Percentiles rank a stretch among this genome's conserved stretches.
Conservation (phyloP, 2,888 invertebrate genomes). For the Hetaerina titia region DNA sequence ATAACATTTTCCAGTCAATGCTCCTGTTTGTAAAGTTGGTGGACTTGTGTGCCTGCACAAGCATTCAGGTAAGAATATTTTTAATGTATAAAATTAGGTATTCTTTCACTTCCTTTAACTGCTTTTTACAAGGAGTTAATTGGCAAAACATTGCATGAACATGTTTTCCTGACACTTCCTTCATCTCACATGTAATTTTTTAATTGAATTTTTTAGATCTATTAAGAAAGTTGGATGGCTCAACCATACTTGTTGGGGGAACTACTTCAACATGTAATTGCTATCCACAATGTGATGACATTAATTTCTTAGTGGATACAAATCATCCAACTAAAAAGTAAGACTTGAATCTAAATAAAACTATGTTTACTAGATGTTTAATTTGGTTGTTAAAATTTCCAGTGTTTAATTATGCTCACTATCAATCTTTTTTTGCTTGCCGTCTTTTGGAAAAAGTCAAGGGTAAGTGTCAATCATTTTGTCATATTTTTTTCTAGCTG, state of each 20-base stretch:
- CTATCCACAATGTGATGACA: slow-evolving; percentile 45
- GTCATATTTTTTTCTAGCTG: too few relatives aligned
- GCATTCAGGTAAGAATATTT: slow-evolving; percentile 5
- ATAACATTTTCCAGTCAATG: background rate
- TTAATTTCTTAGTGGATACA: slow-evolving; percentile 18
- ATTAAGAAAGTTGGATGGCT: slow-evolving; percentile 38
- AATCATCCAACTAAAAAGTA: background rate
- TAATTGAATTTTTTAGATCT: background rate
- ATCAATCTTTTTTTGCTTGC: too few relatives aligned
- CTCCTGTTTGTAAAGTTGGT: slow-evolving; percentile 5
- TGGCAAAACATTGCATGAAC: too few relatives aligned
- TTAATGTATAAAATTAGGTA: background rate
- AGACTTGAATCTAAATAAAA: background rate
- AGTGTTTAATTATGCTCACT: too few relatives aligned
- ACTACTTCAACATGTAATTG: background rate
- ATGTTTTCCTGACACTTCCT: too few relatives aligned
- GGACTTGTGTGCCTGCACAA: slow-evolving; percentile 36
- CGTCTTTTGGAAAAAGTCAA: too few relatives aligned
- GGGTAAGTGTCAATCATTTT: too few relatives aligned
- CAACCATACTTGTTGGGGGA: background rate
- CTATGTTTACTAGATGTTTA: too few relatives aligned
- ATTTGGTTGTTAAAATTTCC: too few relatives aligned
- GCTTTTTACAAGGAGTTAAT: too few relatives aligned
- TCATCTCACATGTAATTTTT: too few relatives aligned
- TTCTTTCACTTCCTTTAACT: too few relatives aligned